Evolutionary conservation across 2,888 invertebrate genomes (phyloP).

Genomic region (Spilarctia lutea): DNA sequence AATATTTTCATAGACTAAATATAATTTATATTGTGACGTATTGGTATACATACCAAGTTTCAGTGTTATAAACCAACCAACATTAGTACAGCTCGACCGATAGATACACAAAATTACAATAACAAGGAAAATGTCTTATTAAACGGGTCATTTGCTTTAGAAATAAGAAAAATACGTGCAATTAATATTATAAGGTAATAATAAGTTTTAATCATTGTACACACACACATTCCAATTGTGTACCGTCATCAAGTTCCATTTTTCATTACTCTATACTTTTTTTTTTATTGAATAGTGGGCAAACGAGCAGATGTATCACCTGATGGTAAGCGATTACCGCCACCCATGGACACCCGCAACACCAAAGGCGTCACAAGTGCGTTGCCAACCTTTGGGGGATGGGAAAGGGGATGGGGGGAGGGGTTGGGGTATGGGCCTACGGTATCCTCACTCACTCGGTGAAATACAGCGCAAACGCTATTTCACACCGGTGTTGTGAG

Average conservation of each 20-base stretch:
- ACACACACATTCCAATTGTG: background rate
- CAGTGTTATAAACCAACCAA: background rate
- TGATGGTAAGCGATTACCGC: too few species aligned
- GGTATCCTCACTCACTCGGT: too few species aligned
- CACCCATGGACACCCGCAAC: too few species aligned
- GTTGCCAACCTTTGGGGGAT: too few species aligned
- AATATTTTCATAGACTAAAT: background rate
- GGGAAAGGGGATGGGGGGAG: too few species aligned
- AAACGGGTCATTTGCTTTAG: background rate
- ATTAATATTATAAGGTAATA: background rate
- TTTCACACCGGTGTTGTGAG: too few species aligned
- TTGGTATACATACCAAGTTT: background rate
- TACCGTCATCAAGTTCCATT: background rate
- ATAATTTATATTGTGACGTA: background rate
- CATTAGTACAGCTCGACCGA: background rate
- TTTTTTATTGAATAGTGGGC: too few species aligned
- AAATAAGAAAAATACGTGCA: background rate
- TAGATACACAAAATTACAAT: background rate
- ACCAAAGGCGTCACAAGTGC: too few species aligned
- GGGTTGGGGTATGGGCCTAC: too few species aligned
- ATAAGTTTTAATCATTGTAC: background rate
- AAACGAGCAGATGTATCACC: too few species aligned
- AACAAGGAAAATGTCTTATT: conserved; percentile 3
- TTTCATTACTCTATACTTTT: background rate
- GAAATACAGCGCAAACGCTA: too few species aligned